Evolutionary conservation across 2,113 vertebrate species (phyloP).

Genomic region (Hippocampus comes): DNA sequence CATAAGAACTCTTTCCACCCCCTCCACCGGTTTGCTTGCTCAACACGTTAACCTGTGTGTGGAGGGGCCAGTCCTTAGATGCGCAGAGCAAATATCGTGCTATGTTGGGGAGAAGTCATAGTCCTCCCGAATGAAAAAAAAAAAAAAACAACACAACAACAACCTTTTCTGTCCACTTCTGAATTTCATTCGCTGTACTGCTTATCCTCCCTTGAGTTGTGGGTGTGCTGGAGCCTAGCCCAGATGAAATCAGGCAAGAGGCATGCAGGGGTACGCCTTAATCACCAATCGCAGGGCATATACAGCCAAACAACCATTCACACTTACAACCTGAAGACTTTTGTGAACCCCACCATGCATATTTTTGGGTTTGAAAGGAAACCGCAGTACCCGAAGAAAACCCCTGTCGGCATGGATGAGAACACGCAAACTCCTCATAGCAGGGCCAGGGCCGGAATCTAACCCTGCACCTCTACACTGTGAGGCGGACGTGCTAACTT

Average conservation of each 20-base stretch:
- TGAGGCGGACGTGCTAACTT: no score
- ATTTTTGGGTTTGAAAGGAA: no score
- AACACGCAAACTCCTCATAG: no score
- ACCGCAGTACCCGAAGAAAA: no score
- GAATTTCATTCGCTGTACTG: not conserved
- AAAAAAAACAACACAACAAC: no score
- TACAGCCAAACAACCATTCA: no score
- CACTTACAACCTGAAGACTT: no score
- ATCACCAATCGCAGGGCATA: no score
- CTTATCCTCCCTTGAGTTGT: not conserved
- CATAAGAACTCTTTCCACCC: slow-evolving; percentile 31
- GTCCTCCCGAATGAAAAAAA: not conserved
- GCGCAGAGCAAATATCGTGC: not conserved
- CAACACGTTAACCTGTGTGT: not conserved
- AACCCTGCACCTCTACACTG: no score
- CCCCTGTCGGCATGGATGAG: no score
- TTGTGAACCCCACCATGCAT: no score
- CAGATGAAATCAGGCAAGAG: not conserved
- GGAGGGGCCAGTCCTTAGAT: not conserved
- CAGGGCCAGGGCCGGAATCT: no score
- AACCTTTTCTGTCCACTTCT: not conserved
- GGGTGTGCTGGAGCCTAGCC: not conserved
- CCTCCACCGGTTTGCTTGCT: not conserved
- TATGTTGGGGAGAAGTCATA: not conserved
- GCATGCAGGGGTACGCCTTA: not conserved